phyloP scores from a whole-genome alignment of 1,140 invertebrate genomes.

The Steinernema khuongi region DNA sequence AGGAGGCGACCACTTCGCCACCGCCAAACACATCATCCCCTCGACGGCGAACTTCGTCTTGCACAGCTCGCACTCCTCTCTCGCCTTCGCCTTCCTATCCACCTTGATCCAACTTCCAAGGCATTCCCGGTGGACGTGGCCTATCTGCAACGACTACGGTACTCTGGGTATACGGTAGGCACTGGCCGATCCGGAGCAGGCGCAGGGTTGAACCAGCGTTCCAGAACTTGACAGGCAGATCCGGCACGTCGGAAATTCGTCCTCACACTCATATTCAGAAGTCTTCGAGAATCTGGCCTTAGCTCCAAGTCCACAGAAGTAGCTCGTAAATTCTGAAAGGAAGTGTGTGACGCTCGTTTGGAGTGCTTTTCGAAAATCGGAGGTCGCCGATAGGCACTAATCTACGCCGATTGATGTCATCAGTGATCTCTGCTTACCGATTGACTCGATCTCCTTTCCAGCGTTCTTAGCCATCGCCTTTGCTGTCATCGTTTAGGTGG shows the following conservation, averaged over 20 bases:
- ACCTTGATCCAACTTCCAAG: neutral
- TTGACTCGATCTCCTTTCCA: neutral
- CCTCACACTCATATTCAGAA: neutral
- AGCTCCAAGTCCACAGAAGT: neutral
- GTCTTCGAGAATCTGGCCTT: neutral
- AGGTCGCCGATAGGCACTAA: no score
- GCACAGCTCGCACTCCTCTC: constrained; percentile 3
- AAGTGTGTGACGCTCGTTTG: no score
- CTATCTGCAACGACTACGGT: neutral
- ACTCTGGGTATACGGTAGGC: no score
- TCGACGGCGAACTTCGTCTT: neutral
- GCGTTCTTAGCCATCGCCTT: constrained; percentile 13
- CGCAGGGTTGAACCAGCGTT: neutral
- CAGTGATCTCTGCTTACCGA: neutral
- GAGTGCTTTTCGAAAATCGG: no score
- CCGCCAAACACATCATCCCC: neutral
- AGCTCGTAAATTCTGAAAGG: neutral
- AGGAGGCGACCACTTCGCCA: neutral
- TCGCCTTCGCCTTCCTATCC: neutral
- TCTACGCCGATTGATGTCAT: neutral
- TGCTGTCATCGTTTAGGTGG: constrained; percentile 9
- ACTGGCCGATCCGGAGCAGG: neutral
- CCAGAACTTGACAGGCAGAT: neutral
- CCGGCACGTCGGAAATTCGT: neutral
- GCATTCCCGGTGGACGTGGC: neutral